These are phyloP conservation scores for Lepidurus apus DNA, from an alignment of 1,140 invertebrate genomes.

Conservation along the genomic window DNA sequence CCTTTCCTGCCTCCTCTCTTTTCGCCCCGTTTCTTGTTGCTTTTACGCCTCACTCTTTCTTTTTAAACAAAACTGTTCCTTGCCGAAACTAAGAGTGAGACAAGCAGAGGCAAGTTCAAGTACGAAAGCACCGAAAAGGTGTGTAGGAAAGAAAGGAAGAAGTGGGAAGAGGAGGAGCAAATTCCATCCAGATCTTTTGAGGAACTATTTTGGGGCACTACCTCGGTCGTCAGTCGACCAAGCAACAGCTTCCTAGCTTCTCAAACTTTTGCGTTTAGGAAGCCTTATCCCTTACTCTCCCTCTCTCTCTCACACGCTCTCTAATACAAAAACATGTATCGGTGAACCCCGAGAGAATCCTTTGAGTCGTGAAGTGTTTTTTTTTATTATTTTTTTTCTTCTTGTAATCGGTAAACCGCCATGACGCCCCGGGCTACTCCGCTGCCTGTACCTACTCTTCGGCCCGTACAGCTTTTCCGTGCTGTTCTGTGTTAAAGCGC, in stretches of 20 bases:
- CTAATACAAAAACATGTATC: not conserved
- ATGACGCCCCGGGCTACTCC: not conserved
- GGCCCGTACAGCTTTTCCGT: not conserved
- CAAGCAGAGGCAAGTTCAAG: not conserved
- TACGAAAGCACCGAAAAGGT: not conserved
- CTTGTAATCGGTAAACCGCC: not conserved
- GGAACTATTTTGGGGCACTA: slow-evolving; percentile 19
- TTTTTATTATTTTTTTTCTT: no score
- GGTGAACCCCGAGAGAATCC: not conserved
- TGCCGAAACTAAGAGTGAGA: not conserved
- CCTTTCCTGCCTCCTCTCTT: not conserved
- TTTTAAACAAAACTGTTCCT: not conserved
- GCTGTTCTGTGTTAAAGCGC: not conserved
- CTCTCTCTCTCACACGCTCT: not conserved
- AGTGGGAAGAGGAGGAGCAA: not conserved
- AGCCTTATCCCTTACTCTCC: not conserved
- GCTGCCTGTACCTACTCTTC: not conserved
- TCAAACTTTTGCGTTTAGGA: not conserved
- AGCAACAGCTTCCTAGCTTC: slow-evolving; percentile 21
- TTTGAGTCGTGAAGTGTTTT: no score
- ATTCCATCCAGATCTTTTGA: slow-evolving; percentile 20
- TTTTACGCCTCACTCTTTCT: not conserved
- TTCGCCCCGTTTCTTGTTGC: not conserved
- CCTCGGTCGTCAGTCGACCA: slow-evolving; percentile 20
- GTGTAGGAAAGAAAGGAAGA: not conserved